phyloP scores from a whole-genome alignment of 2,797 vertebrate species.

The Aselliscus stoliczkanus region DNA sequence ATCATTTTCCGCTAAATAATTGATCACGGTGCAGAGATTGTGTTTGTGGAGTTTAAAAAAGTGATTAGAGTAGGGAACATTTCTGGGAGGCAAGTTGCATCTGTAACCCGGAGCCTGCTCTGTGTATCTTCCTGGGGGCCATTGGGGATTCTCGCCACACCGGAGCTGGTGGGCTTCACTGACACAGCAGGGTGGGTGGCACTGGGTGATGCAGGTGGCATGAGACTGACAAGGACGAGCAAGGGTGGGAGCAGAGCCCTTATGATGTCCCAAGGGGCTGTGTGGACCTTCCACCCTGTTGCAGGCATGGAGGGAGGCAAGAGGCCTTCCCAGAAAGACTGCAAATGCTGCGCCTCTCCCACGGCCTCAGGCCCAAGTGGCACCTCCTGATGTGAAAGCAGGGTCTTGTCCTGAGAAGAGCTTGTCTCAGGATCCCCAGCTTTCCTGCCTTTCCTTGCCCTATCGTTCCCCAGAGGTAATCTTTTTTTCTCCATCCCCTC shows the following conservation, averaged over 20 bases:
- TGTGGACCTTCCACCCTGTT: not conserved
- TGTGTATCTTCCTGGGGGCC: not conserved
- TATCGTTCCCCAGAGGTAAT: not conserved
- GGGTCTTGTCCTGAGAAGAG: not conserved
- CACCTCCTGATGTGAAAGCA: accelerated
- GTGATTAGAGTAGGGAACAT: slow-evolving; percentile 81
- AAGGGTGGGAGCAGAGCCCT: not conserved
- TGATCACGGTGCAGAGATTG: slow-evolving; percentile 84
- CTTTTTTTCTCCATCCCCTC: not conserved
- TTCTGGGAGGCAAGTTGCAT: slow-evolving; percentile 77
- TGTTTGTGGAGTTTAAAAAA: slow-evolving; percentile 87
- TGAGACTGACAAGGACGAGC: not conserved
- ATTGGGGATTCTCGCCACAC: not conserved
- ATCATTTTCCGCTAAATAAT: slow-evolving; percentile 88
- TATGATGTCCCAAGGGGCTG: not conserved
- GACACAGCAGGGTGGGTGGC: not conserved
- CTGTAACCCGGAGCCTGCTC: slow-evolving; percentile 68
- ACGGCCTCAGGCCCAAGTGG: too few species aligned
- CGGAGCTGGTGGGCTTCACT: not conserved
- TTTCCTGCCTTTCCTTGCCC: not conserved
- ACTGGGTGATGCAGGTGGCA: accelerated
- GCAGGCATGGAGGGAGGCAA: not conserved
- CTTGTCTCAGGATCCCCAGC: not conserved
- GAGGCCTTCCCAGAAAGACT: not conserved
- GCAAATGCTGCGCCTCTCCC: accelerated